Conservation (phyloP, 2,888 invertebrate species). For the Lochmaea crataegi region DNA sequence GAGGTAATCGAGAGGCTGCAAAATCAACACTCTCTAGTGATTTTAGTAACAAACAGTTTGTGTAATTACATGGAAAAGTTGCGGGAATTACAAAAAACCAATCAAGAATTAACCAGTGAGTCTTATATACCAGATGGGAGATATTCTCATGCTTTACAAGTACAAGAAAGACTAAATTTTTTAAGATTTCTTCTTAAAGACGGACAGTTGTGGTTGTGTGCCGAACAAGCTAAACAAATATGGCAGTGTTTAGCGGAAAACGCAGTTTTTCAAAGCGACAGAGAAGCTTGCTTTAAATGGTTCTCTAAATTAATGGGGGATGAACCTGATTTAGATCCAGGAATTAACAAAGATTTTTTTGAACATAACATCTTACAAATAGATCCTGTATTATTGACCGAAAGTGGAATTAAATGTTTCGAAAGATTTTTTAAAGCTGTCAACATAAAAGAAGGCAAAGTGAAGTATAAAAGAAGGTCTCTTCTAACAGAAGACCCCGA, state of each 20-base stretch:
- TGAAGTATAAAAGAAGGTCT: constrained; percentile 86
- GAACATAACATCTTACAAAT: constrained; percentile 93
- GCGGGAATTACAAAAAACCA: constrained; percentile 74
- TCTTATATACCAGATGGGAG: constrained; percentile 86
- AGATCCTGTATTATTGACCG: constrained; percentile 90
- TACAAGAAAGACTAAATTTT: constrained; percentile 94
- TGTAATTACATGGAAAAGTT: constrained; percentile 91
- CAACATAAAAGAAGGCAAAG: constrained; percentile 93
- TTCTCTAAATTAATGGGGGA: constrained; percentile 97
- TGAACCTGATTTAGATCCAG: constrained; percentile 96
- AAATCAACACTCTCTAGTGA: constrained; percentile 91
- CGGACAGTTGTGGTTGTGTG: constrained; percentile 96
- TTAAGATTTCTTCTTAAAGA: constrained; percentile 92
- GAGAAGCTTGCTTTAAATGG: constrained; percentile 98
- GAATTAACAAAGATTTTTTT: constrained; percentile 95
- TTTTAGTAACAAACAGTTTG: constrained; percentile 92
- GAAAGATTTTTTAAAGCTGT: constrained; percentile 94
- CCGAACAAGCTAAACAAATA: constrained; percentile 96
- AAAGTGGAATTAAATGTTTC: constrained; percentile 93
- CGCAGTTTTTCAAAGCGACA: constrained; percentile 90
- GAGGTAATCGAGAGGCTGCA: constrained; percentile 85
- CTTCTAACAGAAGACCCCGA: constrained; percentile 93
- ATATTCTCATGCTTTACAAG: constrained; percentile 92
- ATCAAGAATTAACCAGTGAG: constrained; percentile 82
- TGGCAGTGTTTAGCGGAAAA: constrained; percentile 96